Percentiles rank a stretch among this genome's conserved stretches.
phyloP scores from a whole-genome alignment of 2,888 invertebrate species.

The Phlogophora meticulosa region DNA sequence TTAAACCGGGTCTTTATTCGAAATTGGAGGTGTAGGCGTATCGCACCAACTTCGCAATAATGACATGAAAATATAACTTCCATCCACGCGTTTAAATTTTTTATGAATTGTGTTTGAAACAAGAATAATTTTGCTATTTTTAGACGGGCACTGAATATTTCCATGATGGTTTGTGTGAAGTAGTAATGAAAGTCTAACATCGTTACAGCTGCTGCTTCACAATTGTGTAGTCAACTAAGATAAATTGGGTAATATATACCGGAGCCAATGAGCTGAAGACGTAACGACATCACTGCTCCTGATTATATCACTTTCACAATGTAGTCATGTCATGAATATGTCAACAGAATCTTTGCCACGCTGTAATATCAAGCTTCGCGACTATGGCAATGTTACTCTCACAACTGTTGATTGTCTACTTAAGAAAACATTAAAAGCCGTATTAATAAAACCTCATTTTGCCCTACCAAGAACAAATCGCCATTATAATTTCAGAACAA shows the following conservation, averaged over 20 bases:
- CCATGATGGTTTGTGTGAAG: not conserved
- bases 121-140: slow-evolving; percentile 18
- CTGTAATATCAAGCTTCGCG: too few relatives aligned
- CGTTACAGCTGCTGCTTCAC: slow-evolving; percentile 13
- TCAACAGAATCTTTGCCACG: not conserved
- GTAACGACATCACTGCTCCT: slow-evolving; percentile 25
- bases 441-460: not conserved
- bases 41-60: slow-evolving; percentile 29
- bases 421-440: not conserved
- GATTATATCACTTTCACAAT: slow-evolving; percentile 5
- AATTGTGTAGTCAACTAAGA: slow-evolving; percentile 36
- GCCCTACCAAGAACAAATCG: not conserved
- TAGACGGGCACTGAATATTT: slow-evolving; percentile 1
- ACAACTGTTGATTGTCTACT: not conserved
- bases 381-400: not conserved
- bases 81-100: not conserved
- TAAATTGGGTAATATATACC: slow-evolving; percentile 17
- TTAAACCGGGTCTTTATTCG: slow-evolving; percentile 29
- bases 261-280: slow-evolving; percentile 32
- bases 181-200: not conserved
- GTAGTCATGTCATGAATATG: not conserved
- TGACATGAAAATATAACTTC: slow-evolving; percentile 27
- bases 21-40: slow-evolving; percentile 49
- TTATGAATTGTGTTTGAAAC: slow-evolving; percentile 16
- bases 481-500: slow-evolving; percentile 7